phyloP scores from a whole-genome alignment of 2,888 invertebrate genomes.

The Dysmachus trigonus region DNA sequence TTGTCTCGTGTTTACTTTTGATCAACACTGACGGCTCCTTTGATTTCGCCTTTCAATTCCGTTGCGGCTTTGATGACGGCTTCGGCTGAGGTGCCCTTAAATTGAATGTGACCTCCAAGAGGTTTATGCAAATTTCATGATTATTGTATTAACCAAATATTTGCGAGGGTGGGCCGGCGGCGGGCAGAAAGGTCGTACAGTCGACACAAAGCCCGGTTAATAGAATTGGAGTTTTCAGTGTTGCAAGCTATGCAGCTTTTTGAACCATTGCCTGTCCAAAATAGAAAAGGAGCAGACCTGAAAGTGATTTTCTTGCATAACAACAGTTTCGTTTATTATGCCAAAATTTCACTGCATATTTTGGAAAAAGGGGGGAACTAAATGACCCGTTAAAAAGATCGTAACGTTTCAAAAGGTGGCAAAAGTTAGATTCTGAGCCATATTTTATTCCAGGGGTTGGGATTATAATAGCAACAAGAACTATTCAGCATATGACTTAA shows the following conservation, averaged over 20 bases:
- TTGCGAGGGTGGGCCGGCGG: not conserved
- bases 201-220: not conserved
- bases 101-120: constrained; percentile 6
- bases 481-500: too few species aligned
- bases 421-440: too few species aligned
- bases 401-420: too few species aligned
- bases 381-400: not conserved
- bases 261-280: not conserved
- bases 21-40: constrained; percentile 25
- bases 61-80: constrained; percentile 17
- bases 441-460: too few species aligned
- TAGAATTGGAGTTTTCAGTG: not conserved
- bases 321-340: not conserved
- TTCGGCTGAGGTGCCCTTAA: constrained; percentile 12
- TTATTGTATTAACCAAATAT: constrained; percentile 34
- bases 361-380: not conserved
- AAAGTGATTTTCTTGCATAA: too few species aligned
- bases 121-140: constrained; percentile 39
- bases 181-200: not conserved
- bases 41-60: constrained; percentile 29
- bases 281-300: not conserved
- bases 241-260: not conserved
- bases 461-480: too few species aligned
- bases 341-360: not conserved
- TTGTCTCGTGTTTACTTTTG: constrained; percentile 28